Conservation (phyloP, 2,888 invertebrate species). For the Dexiosoma caninum region DNA sequence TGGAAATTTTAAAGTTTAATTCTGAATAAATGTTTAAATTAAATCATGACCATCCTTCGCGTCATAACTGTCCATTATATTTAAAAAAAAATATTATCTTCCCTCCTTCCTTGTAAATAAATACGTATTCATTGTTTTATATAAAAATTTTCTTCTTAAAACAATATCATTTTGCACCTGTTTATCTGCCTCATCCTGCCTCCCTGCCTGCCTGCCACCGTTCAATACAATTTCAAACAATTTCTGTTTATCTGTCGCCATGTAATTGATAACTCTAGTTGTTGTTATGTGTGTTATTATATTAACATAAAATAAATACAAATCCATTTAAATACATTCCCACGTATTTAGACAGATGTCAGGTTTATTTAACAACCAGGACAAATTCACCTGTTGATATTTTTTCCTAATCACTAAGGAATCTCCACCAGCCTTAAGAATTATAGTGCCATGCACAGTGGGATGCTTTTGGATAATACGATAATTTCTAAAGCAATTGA, state of each 20-base stretch:
- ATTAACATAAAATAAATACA: neutral
- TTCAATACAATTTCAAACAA: too few species aligned
- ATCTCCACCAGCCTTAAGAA: too few species aligned
- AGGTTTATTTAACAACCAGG: neutral
- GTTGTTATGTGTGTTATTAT: neutral
- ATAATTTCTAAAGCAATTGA: too few species aligned
- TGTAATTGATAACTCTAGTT: slow-evolving; percentile 36
- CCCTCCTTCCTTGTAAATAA: neutral
- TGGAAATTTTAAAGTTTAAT: too few species aligned
- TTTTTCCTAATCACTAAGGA: too few species aligned
- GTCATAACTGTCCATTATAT: slow-evolving; percentile 5
- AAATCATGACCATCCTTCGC: neutral
- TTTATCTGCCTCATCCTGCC: neutral
- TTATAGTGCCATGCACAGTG: too few species aligned
- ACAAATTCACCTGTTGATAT: neutral
- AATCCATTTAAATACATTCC: neutral
- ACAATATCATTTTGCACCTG: slow-evolving; percentile 31
- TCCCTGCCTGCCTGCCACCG: neutral
- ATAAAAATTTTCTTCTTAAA: neutral
- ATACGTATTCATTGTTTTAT: neutral
- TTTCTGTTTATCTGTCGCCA: neutral
- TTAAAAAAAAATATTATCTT: neutral
- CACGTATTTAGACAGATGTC: neutral
- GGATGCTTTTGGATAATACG: neutral
- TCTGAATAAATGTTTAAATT: too few species aligned